phyloP scores from a whole-genome alignment of 2,888 invertebrate genomes.

The Chaetogeoica ovagalla region DNA sequence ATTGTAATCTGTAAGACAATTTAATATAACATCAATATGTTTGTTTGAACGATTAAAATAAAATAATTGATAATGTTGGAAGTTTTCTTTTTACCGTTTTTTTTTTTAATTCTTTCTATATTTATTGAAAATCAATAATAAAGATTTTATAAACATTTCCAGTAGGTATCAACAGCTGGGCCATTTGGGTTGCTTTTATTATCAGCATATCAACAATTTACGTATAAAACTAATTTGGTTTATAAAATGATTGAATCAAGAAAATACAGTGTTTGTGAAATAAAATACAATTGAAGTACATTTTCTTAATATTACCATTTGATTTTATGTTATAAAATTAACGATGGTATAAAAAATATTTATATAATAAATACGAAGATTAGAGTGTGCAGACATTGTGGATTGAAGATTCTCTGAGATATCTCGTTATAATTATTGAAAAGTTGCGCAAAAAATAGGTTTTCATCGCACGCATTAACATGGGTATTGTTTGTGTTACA shows the following conservation, averaged over 20 bases:
- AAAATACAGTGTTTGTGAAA: too few species aligned
- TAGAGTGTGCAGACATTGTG: neutral
- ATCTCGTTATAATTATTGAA: neutral
- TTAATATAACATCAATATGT: neutral
- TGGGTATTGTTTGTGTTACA: slow-evolving; percentile 3
- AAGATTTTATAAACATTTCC: too few species aligned
- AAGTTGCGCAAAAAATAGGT: neutral
- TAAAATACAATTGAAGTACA: neutral
- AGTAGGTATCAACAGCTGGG: too few species aligned
- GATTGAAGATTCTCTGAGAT: neutral
- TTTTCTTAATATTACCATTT: too few species aligned
- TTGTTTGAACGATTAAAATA: neutral
- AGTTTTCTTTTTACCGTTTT: neutral
- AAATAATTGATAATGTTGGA: neutral
- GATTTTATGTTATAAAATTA: too few species aligned
- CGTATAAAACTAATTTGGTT: neutral
- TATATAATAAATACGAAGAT: neutral
- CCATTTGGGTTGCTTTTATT: too few species aligned
- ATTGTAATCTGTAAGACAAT: slow-evolving; percentile 13
- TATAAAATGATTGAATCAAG: too few species aligned
- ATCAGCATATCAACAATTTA: neutral
- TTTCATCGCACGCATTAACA: neutral
- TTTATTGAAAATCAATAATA: too few species aligned
- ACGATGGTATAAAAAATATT: too few species aligned
- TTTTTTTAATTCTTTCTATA: neutral